Base-by-base conservation (phyloP, 2,888 invertebrate species). In the Hoplodrina ambigua region DNA sequence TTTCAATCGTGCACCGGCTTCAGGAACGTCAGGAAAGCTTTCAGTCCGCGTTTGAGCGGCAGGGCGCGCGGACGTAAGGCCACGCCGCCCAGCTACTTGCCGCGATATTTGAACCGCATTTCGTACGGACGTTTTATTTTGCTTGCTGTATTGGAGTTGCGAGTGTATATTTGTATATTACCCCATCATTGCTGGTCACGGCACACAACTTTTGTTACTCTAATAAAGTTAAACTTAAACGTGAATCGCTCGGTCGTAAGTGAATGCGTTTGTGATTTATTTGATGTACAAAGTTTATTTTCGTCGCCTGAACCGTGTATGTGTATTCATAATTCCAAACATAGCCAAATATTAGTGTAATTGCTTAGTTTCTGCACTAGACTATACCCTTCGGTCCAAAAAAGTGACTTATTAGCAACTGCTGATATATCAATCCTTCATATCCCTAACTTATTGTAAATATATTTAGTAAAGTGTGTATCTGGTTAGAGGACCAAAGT, bases 1-100 rank as follows among this genome's bases (percentile, higher is more conserved):
- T 91, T 89, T 86, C 88, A 87, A 86, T 84, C 84, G 79, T 85
- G 84, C 85, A 86, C 78, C 78, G 82, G 84, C 84, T 87, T 87
- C 87, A 87, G 86, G 89, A 92, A 91, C 88, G 88, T 88, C 86
- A 80, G 80, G 83, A 85, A 87, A 87, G 86, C 86, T 85, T 92
- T 93, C 92, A 94, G 95, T 95, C 93, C 94, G 95, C 94, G 94
- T 86, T 89, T 83, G 89, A 87, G 94, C 94, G 94, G 94, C 93
- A 86, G 85, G 90, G 89, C 88, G 90, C 80, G 88, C 89, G 93
- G 93, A 89, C 84, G 92, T 90, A 81, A 85, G 76, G 73, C 82
- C 75, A 81, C 72, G 87, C 88, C 89, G 89, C 87, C 84, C 81
- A 70, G 69, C 77, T 87, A 80, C 78, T 86, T 89, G 88, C 87